Evolutionary conservation across 2,888 invertebrate species (phyloP).

Genomic region (Ametastegia equiseti): DNA sequence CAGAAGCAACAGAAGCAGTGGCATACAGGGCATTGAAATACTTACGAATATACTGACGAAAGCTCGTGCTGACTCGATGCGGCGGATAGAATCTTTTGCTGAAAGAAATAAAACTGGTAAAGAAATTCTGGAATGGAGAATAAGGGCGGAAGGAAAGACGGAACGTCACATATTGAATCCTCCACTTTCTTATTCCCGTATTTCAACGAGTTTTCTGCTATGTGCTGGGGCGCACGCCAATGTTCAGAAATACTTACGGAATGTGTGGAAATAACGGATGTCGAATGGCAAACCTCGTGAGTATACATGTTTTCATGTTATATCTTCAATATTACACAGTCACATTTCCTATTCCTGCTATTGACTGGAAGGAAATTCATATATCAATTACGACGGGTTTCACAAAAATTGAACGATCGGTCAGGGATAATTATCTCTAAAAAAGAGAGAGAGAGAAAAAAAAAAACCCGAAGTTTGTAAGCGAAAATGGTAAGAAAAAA

Average conservation of each 20-base stretch:
- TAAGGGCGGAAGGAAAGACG: not conserved
- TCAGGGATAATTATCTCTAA: not conserved
- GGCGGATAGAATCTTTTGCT: not conserved
- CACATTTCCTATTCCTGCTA: not conserved
- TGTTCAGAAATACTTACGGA: constrained; percentile 4
- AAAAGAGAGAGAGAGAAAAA: not conserved
- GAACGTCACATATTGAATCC: constrained; percentile 27
- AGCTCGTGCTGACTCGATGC: constrained; percentile 16
- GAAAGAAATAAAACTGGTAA: not conserved
- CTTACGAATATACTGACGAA: constrained; percentile 35
- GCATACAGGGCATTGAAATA: constrained; percentile 14
- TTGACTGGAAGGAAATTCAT: not conserved
- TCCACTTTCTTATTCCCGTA: constrained; percentile 29
- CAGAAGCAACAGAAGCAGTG: too few species aligned
- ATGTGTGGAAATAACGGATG: constrained; percentile 26
- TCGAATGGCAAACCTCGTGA: not conserved
- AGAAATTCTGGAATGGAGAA: not conserved
- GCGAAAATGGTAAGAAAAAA: not conserved
- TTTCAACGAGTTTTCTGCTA: constrained; percentile 2
- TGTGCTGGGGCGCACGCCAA: not conserved
- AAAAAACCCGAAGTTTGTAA: too few species aligned
- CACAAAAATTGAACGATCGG: not conserved
- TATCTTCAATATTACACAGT: not conserved
- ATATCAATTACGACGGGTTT: not conserved
- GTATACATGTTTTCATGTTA: not conserved